Percentiles rank a stretch among this genome's conserved stretches.
These are phyloP conservation scores for Scotopteryx bipunctaria DNA, from an alignment of 2,888 invertebrate genomes.

Conservation along the genomic window DNA sequence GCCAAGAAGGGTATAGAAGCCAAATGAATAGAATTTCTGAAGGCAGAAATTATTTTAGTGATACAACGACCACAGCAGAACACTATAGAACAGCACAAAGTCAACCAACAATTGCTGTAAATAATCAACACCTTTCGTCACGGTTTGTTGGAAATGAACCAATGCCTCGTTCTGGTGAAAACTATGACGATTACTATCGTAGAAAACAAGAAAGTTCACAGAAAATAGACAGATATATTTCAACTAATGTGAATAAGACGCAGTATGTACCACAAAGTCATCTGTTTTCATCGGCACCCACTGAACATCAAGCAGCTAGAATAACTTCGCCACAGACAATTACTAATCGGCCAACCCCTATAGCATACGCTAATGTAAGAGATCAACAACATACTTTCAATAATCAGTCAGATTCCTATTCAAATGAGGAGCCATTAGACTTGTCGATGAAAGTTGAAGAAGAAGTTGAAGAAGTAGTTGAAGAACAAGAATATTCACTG, in stretches of 20 bases:
- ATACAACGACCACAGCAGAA: background rate
- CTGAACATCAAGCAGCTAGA: conserved; percentile 12
- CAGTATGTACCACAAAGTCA: background rate
- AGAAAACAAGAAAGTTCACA: background rate
- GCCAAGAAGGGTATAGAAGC: background rate
- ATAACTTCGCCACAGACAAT: background rate
- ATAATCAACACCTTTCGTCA: background rate
- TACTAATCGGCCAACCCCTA: background rate
- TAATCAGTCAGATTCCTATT: background rate
- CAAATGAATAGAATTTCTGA: background rate
- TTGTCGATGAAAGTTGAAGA: conserved; percentile 2
- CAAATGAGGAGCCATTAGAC: conserved; percentile 17
- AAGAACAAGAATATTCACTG: no score
- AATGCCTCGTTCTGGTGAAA: background rate
- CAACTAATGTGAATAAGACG: no score
- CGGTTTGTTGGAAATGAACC: background rate
- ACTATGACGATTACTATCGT: background rate
- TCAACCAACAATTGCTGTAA: background rate
- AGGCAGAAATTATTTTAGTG: background rate
- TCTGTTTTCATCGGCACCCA: conserved; percentile 4
- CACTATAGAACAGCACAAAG: background rate
- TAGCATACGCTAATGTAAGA: background rate
- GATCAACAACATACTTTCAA: background rate
- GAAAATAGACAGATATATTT: no score
- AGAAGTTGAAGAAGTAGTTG: background rate